These are phyloP conservation scores for Diprion similis DNA, from an alignment of 1,140 invertebrate species.

Conservation along the genomic window DNA sequence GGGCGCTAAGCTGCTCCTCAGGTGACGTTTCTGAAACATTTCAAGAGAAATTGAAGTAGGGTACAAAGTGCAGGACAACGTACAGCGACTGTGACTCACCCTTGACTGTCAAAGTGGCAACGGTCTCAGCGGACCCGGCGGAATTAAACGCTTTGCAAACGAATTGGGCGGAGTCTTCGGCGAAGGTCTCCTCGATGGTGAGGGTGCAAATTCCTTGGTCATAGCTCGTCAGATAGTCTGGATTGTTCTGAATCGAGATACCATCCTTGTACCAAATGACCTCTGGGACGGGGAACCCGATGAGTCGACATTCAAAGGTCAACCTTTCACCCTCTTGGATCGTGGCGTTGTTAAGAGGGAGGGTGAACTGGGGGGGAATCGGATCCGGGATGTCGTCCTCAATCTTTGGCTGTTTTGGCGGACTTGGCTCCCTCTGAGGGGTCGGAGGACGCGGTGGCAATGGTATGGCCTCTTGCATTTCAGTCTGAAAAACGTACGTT, in stretches of 20 bases:
- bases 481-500: slow-evolving; percentile 34
- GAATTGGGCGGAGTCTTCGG: slow-evolving; percentile 83
- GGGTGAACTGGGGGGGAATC: slow-evolving; percentile 66
- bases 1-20: slow-evolving; percentile 70
- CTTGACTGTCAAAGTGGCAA: slow-evolving; percentile 78
- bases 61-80: background rate
- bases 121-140: slow-evolving; percentile 74
- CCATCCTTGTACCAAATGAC: slow-evolving; percentile 78
- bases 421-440: slow-evolving; percentile 39
- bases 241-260: slow-evolving; percentile 71
- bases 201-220: slow-evolving; percentile 67
- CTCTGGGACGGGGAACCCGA: slow-evolving; percentile 65
- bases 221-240: slow-evolving; percentile 70
- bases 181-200: slow-evolving; percentile 81
- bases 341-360: slow-evolving; percentile 72
- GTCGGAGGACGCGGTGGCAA: slow-evolving; percentile 33
- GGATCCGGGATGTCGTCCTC: slow-evolving; percentile 30
- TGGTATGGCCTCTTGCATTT: slow-evolving; percentile 39
- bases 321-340: slow-evolving; percentile 78
- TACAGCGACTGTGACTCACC: slow-evolving; percentile 51
- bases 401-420: slow-evolving; percentile 32
- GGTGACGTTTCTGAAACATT: slow-evolving; percentile 66
- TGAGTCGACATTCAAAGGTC: slow-evolving; percentile 65
- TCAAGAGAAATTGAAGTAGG: slow-evolving; percentile 12
- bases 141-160: slow-evolving; percentile 76